Base-by-base conservation (phyloP, 2,113 vertebrate genomes). In the Cebus imitator region DNA sequence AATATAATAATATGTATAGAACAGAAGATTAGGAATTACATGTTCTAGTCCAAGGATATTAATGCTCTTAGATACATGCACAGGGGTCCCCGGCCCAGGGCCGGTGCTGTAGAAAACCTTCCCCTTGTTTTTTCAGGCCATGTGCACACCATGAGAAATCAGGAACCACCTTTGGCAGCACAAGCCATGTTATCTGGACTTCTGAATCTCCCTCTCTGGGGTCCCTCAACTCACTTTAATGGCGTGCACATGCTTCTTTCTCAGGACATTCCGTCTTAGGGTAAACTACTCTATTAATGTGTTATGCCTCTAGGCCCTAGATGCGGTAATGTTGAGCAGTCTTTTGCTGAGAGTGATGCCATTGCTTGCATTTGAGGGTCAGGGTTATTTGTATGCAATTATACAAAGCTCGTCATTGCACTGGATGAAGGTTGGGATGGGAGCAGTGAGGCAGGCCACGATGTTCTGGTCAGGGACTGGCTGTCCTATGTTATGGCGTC, bases 261-360 rank as follows among this genome's bases (percentile, higher is more conserved):
- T 73, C 17, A 40, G 30, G 20, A 40, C 7, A 40, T 1, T 61
- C 2, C 3, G 6, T 25, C 9, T 5, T 13, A 20, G 0, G 4
- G 3, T 50, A 61, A 43, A n/a, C n/a, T 20, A 27, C 10, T 16
- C 16, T 27, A 8, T 35, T 57, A 68, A 10, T n/a, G 2, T 27
- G 1, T 20, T 70, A 4, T 43, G 11, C 5, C 8, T 94, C 9
- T 48, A 45, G 25, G 21, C 1, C 8, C 23, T 6, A 35, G 6
- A 83, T 0, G 10, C 32, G 4, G 37, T 37, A 70, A 72, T 37
- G 16, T 21, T 70, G 5, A 18, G 4, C 3, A 18, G 8, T 48
- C 40, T 23, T 48, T 50, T 72, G 30, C 5, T 68, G 37, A 5
- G 3, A 43, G 2, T 27, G 6, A 57, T 30, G 8, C 21, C 11